phyloP scores from a whole-genome alignment of 2,888 invertebrate genomes.

The Drosophila siamana region DNA sequence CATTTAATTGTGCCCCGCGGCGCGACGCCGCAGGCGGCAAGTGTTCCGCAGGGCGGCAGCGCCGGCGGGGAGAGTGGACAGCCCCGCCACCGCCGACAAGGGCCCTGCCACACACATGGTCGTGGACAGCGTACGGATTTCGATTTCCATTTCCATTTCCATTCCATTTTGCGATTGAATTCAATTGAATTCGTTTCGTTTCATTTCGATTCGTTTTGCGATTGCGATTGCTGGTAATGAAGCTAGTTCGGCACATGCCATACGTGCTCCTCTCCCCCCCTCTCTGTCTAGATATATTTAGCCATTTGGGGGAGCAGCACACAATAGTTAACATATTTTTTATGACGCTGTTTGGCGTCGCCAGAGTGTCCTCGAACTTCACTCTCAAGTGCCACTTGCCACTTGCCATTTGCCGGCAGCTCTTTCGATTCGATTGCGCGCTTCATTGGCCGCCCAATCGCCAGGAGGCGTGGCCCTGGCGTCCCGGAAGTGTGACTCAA shows the following conservation, averaged over 20 bases:
- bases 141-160: slow-evolving; percentile 34
- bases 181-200: slow-evolving; percentile 2
- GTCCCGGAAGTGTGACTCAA: background rate
- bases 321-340: slow-evolving; percentile 72
- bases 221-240: slow-evolving; percentile 48
- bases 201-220: slow-evolving; percentile 2
- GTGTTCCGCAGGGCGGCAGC: too few species aligned
- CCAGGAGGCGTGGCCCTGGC: too few species aligned
- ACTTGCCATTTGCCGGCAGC: slow-evolving; percentile 3
- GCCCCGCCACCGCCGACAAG: too few species aligned
- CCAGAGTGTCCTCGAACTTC: slow-evolving; percentile 55
- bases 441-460: slow-evolving; percentile 48
- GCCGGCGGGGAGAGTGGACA: too few species aligned
- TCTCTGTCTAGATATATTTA: too few species aligned
- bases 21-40: slow-evolving; percentile 5
- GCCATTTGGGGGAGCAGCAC: slow-evolving; percentile 15
- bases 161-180: slow-evolving; percentile 24
- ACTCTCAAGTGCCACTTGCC: slow-evolving; percentile 48
- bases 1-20: slow-evolving; percentile 67
- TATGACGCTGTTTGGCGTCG: slow-evolving; percentile 63
- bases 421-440: slow-evolving; percentile 41
- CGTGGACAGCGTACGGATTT: slow-evolving; percentile 15
- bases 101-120: too few species aligned
- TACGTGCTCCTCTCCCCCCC: background rate
- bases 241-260: slow-evolving; percentile 30